A percentile compares a stretch with the other conserved stretches of the same genome.
Evolutionary conservation across 2,888 invertebrate species (phyloP).

Genomic region (Apotomis betuletana): DNA sequence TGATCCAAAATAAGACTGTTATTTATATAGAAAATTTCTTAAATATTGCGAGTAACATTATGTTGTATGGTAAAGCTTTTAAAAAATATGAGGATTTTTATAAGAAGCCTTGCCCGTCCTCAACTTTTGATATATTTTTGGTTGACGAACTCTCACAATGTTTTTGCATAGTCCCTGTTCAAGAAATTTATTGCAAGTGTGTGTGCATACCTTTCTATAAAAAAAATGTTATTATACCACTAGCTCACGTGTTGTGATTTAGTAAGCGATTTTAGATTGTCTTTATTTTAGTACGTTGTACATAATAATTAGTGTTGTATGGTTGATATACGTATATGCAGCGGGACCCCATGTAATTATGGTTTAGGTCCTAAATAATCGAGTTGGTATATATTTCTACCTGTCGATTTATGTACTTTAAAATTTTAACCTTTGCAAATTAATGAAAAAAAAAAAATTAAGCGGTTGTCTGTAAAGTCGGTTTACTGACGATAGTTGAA

Average conservation of each 20-base stretch:
- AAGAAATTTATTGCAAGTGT: conserved; percentile 9
- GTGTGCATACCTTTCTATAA: conserved; percentile 1
- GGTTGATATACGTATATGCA: too few relatives aligned
- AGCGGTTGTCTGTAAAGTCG: too few relatives aligned
- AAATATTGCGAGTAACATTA: not conserved
- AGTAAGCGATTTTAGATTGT: too few relatives aligned
- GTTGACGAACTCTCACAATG: conserved; percentile 1
- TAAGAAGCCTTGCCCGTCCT: conserved; percentile 1
- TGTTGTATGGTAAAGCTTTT: conserved; percentile 6
- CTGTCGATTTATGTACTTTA: too few relatives aligned
- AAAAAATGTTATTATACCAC: conserved; percentile 1
- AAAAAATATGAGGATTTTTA: conserved; percentile 9
- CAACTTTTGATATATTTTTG: conserved; percentile 3
- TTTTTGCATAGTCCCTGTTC: conserved; percentile 1
- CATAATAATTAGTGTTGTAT: too few relatives aligned
- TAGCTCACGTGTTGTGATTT: not conserved
- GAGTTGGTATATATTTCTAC: too few relatives aligned
- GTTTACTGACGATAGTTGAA: too few relatives aligned
- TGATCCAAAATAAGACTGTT: conserved; percentile 8
- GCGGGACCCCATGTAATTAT: too few relatives aligned
- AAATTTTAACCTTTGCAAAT: too few relatives aligned
- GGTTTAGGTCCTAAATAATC: too few relatives aligned
- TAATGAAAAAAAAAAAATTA: too few relatives aligned
- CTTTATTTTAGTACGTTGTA: too few relatives aligned
- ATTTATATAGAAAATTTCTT: not conserved